These are phyloP conservation scores for Patiria miniata DNA, from an alignment of 35 echinoderm and acorn worm species.

Conservation along the genomic window DNA sequence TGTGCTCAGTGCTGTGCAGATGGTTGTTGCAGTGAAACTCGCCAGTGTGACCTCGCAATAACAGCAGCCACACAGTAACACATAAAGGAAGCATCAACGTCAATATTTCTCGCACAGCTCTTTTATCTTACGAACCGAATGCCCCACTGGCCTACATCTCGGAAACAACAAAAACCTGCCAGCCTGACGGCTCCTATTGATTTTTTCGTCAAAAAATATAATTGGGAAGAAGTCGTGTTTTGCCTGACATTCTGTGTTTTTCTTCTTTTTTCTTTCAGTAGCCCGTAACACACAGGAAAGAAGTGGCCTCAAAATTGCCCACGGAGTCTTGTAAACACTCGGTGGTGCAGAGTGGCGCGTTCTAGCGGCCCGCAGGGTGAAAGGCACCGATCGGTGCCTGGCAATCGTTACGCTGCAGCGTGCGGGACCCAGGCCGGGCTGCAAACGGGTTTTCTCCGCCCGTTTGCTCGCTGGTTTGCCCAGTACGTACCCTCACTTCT, in stretches of 20 bases:
- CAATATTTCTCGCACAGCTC: too few relatives aligned
- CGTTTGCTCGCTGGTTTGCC: neutral
- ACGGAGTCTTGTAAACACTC: constrained; percentile 15
- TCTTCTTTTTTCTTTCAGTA: too few relatives aligned
- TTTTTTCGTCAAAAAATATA: constrained; percentile 34
- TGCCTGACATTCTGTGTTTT: constrained; percentile 3
- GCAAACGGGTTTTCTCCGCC: neutral
- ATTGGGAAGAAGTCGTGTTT: constrained; percentile 22
- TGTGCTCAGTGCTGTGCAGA: too few relatives aligned
- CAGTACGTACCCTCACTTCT: neutral
- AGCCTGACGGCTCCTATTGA: neutral
- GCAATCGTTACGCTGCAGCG: constrained; percentile 6
- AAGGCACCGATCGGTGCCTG: neutral
- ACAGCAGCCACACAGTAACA: too few relatives aligned
- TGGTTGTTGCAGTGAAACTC: too few relatives aligned
- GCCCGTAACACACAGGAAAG: neutral
- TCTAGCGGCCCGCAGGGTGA: neutral
- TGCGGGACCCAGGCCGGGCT: neutral
- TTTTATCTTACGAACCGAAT: too few relatives aligned
- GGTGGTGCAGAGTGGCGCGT: neutral
- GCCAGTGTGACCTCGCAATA: too few relatives aligned
- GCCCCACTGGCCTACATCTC: too few relatives aligned
- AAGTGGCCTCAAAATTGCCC: neutral
- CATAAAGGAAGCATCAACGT: too few relatives aligned
- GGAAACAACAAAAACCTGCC: neutral